A percentile compares a stretch with the other conserved stretches of the same genome.
phyloP scores from a whole-genome alignment of 2,888 invertebrate species.

The Abrostola triplasia region DNA sequence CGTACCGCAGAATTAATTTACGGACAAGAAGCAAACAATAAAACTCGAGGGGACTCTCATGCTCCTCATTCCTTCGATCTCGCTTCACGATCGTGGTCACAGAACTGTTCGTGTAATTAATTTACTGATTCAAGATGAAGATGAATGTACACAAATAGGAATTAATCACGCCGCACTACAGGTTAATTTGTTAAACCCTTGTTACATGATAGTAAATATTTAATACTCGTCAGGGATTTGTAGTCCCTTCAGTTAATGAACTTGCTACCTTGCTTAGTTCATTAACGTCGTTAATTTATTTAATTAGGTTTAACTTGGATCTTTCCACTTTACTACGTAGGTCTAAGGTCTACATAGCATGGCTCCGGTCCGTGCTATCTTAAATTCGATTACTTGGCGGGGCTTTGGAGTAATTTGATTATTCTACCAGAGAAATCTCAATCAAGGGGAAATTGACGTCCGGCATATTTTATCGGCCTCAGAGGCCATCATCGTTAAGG shows the following conservation, averaged over 20 bases:
- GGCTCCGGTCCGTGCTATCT: neutral
- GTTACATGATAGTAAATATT: slow-evolving; percentile 47
- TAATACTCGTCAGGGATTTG: slow-evolving; percentile 38
- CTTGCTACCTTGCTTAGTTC: slow-evolving; percentile 4
- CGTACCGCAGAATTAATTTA: no score
- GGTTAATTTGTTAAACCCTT: slow-evolving; percentile 44
- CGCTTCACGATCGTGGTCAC: slow-evolving; percentile 13
- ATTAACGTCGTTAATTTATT: slow-evolving; percentile 6
- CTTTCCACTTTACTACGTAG: neutral
- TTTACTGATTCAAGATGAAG: slow-evolving; percentile 16
- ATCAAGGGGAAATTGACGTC: neutral
- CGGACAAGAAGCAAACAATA: neutral
- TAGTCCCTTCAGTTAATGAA: slow-evolving; percentile 21
- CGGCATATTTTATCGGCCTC: neutral
- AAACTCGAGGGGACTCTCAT: neutral
- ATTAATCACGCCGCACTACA: slow-evolving; percentile 32
- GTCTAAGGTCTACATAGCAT: neutral
- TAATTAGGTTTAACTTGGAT: neutral
- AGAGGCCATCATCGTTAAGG: neutral
- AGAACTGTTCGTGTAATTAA: slow-evolving; percentile 7
- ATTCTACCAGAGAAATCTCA: slow-evolving; percentile 1
- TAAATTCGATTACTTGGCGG: slow-evolving; percentile 1
- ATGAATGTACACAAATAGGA: slow-evolving; percentile 32
- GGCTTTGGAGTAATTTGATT: neutral
- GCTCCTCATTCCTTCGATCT: neutral